Evolutionary conservation across 2,797 vertebrate species (phyloP), one percentile per base, ranked within the genome.

Genomic region (Aulostomus chinensis): DNA sequence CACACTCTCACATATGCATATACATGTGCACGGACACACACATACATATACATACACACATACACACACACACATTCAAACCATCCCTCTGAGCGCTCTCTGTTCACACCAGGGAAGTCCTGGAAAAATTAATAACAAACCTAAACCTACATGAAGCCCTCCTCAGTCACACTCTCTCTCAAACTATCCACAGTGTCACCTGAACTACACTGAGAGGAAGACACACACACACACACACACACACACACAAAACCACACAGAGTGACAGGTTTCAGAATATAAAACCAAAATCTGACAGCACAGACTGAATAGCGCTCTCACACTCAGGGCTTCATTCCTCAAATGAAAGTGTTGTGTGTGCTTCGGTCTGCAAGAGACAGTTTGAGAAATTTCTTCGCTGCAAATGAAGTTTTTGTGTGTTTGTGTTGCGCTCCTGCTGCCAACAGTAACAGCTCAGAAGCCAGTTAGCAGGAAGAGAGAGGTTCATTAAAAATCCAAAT

Each of bases 401-500:
- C 56, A 28, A 66, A 63, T 64, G 31, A 65, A 58, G 63, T 68
- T 65, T 58, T 36, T 57, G 52, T 59, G 72, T 78, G 68, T 82
- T 73, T 89, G 54, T 65, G 86, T 71, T 80, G 63, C 32, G 29
- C 58, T 34, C 48, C 56, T 74, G 43, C 51, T 85, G 90, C 91
- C 90, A 91, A 88, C 84, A 86, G 81, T 74, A 91, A 89, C 87
- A 88, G 81, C 73, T 77, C 74, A 53, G 72, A 56, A 72, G 86
- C 83, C 83, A 81, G 80, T 65, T 61, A 73, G 72, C 74, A 85
- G 70, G 79, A 85, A 85, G 85, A 89, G 78, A 67, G 86, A 78
- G 69, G 58, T 84, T 91, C 84, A 90, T 91, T 88, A 85, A 91
- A 87, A 88, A 86, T 73, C 73, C 76, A 81, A 87, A 82, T 71